A percentile compares a stretch with the other conserved stretches of the same genome.
Evolutionary conservation across 92 coral and sea anemone species (phyloP).

Genomic region (Heteractis magnifica): DNA sequence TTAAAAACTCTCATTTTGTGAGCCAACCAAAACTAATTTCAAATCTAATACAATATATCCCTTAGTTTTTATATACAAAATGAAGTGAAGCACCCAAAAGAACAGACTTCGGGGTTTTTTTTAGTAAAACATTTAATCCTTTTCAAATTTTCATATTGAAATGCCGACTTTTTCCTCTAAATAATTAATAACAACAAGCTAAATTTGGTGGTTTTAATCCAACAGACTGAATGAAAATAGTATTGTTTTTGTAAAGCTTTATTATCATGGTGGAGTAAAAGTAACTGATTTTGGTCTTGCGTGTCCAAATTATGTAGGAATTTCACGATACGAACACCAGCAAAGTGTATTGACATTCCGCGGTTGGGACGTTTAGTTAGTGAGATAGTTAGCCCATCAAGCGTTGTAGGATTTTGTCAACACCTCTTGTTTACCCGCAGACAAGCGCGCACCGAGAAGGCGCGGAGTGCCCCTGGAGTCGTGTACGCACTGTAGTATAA

Average conservation of each 20-base stretch:
- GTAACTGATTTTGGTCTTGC: not conserved
- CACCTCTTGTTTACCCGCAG: not conserved
- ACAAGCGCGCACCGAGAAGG: not conserved
- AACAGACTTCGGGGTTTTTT: not conserved
- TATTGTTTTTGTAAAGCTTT: slow-evolving; percentile 14
- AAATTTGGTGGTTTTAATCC: slow-evolving; percentile 13
- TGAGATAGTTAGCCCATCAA: not conserved
- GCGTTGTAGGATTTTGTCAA: not conserved
- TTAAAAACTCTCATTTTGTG: not conserved
- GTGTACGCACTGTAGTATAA: not conserved
- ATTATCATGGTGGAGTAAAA: not conserved
- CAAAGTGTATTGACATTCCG: slow-evolving; percentile 23
- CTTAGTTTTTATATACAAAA: too few relatives aligned
- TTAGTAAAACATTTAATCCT: not conserved
- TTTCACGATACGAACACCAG: not conserved
- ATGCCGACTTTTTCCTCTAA: not conserved
- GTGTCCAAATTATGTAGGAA: slow-evolving; percentile 2
- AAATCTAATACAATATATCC: not conserved
- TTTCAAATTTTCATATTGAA: slow-evolving; percentile 23
- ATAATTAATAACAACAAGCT: slow-evolving; percentile 19
- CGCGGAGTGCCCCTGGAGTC: not conserved
- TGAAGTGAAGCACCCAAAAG: too few relatives aligned
- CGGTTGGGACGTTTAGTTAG: not conserved
- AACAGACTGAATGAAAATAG: not conserved
- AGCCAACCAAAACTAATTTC: not conserved